Conservation (phyloP, 2,888 invertebrate species). For the Epiblema foenella region DNA sequence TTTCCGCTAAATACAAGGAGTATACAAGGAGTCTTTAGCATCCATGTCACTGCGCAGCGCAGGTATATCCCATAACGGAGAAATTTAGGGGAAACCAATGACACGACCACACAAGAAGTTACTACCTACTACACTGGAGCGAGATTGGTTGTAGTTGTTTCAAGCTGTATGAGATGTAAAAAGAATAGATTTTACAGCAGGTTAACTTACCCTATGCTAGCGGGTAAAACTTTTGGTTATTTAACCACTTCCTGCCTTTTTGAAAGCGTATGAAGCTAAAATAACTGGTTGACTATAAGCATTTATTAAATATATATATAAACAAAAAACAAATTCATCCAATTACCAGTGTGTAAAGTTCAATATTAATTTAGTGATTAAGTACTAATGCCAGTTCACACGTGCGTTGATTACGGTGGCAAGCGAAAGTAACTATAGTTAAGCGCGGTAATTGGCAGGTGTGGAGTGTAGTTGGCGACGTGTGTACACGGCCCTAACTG, state of each 20-base stretch:
- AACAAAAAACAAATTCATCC: too few relatives aligned
- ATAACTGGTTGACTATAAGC: too few relatives aligned
- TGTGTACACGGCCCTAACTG: constrained; percentile 65
- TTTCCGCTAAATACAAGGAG: constrained; percentile 18
- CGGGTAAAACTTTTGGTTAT: too few relatives aligned
- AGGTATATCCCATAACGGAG: not conserved
- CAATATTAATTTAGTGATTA: constrained; percentile 23
- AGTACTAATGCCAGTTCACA: constrained; percentile 45
- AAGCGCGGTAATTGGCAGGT: constrained; percentile 73
- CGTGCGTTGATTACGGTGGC: constrained; percentile 58
- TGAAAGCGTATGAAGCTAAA: too few relatives aligned
- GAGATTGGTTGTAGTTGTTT: not conserved
- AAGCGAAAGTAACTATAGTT: constrained; percentile 75
- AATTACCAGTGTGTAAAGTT: not conserved
- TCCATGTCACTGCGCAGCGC: not conserved
- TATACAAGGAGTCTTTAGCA: not conserved
- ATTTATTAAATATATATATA: too few relatives aligned
- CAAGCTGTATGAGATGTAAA: not conserved
- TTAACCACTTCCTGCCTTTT: too few relatives aligned
- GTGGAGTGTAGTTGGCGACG: constrained; percentile 63
- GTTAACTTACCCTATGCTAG: too few relatives aligned
- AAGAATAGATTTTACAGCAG: not conserved
- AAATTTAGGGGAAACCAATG: not conserved
- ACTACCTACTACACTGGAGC: not conserved
- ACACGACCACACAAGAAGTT: not conserved